Evolutionary conservation across 2,113 vertebrate genomes (phyloP).

Genomic region (Mormyrus lacerda): DNA sequence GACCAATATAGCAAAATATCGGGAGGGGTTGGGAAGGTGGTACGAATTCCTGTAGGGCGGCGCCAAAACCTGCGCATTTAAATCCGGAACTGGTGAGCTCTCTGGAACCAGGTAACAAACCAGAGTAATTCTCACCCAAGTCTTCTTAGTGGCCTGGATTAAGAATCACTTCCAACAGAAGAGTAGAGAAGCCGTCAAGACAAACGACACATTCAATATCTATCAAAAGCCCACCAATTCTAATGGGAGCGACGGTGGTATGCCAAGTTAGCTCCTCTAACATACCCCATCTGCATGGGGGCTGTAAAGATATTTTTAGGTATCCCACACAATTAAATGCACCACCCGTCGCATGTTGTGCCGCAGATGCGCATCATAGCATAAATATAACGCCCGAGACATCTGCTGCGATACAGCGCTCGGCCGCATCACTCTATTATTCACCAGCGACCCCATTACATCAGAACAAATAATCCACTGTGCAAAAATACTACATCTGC

Average conservation of each 20-base stretch:
- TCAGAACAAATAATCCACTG: background rate
- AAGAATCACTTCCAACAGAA: background rate
- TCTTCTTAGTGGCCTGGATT: background rate
- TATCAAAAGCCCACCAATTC: background rate
- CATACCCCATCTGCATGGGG: background rate
- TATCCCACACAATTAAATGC: background rate
- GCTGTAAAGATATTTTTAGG: background rate
- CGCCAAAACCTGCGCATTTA: background rate
- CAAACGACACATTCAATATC: background rate
- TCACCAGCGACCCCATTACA: slow-evolving; percentile 9
- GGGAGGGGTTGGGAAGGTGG: background rate
- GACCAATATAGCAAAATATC: background rate
- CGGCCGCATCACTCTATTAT: background rate
- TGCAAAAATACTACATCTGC: background rate
- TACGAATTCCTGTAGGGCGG: background rate
- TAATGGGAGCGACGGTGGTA: background rate
- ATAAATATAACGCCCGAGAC: background rate
- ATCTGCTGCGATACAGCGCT: background rate
- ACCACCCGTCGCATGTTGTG: background rate
- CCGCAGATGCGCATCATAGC: background rate
- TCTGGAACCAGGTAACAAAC: background rate
- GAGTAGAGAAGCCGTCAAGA: background rate
- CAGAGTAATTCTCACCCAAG: background rate
- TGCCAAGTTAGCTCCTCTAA: background rate
- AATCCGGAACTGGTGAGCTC: background rate